Percentiles rank a stretch among this genome's conserved stretches.
phyloP scores from a whole-genome alignment of 2,888 invertebrate genomes.

The Watsonalla cultraria region DNA sequence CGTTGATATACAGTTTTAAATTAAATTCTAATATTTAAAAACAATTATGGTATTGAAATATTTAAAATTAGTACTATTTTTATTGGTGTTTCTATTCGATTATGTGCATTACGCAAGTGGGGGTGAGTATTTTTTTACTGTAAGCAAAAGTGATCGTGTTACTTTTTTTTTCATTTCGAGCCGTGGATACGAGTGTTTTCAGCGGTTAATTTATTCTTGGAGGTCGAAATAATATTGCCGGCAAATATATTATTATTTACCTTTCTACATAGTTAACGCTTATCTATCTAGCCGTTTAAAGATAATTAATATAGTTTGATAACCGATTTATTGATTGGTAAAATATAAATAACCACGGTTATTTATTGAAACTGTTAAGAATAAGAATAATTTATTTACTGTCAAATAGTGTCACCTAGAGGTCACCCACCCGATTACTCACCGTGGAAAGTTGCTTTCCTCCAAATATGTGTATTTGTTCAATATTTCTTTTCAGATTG shows the following conservation, averaged over 20 bases:
- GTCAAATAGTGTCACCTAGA: too few species aligned
- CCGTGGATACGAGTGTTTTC: not conserved
- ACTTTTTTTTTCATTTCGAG: not conserved
- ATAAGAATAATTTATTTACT: too few species aligned
- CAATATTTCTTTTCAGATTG: constrained; percentile 42
- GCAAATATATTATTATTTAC: not conserved
- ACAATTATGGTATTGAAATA: too few species aligned
- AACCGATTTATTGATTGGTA: too few species aligned
- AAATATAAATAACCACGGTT: too few species aligned
- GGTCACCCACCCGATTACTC: not conserved
- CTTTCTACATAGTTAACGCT: too few species aligned
- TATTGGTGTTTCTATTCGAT: constrained; percentile 21
- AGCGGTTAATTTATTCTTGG: not conserved
- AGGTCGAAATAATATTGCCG: not conserved
- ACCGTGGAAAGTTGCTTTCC: not conserved
- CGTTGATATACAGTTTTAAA: too few species aligned
- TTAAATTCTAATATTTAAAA: too few species aligned
- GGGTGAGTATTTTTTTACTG: constrained; percentile 23
- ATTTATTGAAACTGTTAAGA: too few species aligned
- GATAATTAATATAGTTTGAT: too few species aligned
- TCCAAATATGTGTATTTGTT: not conserved
- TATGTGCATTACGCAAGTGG: constrained; percentile 21
- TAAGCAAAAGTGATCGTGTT: not conserved
- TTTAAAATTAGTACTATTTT: not conserved
- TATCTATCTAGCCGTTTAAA: too few species aligned